phyloP scores from a whole-genome alignment of 2,888 invertebrate genomes.

The Thalpophila matura region DNA sequence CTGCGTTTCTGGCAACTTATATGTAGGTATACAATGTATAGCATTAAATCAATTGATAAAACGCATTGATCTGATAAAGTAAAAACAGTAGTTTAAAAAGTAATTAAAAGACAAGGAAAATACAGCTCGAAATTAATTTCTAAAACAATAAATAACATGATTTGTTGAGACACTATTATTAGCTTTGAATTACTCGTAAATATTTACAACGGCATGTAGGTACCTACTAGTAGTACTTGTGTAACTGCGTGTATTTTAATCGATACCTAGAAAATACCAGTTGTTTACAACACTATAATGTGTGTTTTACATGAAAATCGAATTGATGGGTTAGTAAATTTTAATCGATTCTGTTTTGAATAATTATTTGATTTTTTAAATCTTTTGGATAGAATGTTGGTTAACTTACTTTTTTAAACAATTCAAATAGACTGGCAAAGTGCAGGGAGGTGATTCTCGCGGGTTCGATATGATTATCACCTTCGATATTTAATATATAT shows the following conservation, averaged over 20 bases:
- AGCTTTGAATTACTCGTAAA: conserved; percentile 47
- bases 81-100: not conserved
- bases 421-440: too few relatives aligned
- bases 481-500: too few relatives aligned
- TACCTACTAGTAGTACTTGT: conserved; percentile 20
- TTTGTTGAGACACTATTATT: conserved; percentile 39
- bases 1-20: too few relatives aligned
- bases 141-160: conserved; percentile 38
- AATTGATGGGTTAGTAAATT: not conserved
- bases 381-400: too few relatives aligned
- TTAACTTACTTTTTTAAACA: too few relatives aligned
- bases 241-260: conserved; percentile 43
- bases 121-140: conserved; percentile 16
- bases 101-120: conserved; percentile 21
- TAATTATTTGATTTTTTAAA: not conserved
- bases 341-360: conserved; percentile 5
- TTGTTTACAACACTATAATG: conserved; percentile 44
- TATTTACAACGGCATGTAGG: conserved; percentile 37
- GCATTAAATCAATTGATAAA: too few relatives aligned
- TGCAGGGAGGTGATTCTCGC: too few relatives aligned
- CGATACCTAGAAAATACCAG: conserved; percentile 43
- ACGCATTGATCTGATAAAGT: not conserved
- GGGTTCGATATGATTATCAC: too few relatives aligned
- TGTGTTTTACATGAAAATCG: conserved; percentile 20
- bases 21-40: too few relatives aligned